Base-by-base conservation (phyloP, 2,113 vertebrate genomes). In the Lichenostomus cassidix region DNA sequence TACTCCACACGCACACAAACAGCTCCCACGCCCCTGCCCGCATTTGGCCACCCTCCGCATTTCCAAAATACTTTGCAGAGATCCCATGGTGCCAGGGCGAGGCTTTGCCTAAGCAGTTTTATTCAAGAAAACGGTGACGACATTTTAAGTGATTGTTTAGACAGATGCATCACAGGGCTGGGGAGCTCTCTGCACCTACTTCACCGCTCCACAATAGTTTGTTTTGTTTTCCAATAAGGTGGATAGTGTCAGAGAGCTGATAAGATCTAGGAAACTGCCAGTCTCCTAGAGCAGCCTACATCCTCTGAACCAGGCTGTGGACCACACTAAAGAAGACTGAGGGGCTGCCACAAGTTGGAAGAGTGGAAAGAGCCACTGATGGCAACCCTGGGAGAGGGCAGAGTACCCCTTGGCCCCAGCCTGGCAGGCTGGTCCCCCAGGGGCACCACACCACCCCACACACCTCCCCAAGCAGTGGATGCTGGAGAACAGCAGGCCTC, bases 391-490 rank as follows among this genome's bases (percentile, higher is more conserved):
- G 16, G 46, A 49, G 70, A 59, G 2, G 33, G 35, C 75, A 77
- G 29, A 52, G 67, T 13, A 8, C 4, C 11, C 33, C 24, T 13
- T 24, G 15, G 5, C 24, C 9, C 8, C 27, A 25, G 9, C 11
- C 16, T 7, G 33, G 35, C 14, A 65, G 46, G 60, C 35, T 3
- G 7, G 33, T 25, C 47, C 13, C 46, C 58, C 56, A 33, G 42
- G 62, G 8, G 12, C 41, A 42, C 17, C n/a, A 12, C 37, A 12
- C 7, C 0, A 1, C 35, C 25, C 58, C 1, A 0, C 28, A 63
- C 2, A 41, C 9, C 18, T 3, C 9, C 18, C 2, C 0, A 1
- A 28, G 47, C 4, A 1, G 20, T 6, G 2, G 6, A 12, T 37
- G 39, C 42, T 58, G 39, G 35, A 56, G 29, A n/a, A 28, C 21